Conservation (phyloP, 2,797 vertebrate genomes). For the Melanotaenia pygmaea region DNA sequence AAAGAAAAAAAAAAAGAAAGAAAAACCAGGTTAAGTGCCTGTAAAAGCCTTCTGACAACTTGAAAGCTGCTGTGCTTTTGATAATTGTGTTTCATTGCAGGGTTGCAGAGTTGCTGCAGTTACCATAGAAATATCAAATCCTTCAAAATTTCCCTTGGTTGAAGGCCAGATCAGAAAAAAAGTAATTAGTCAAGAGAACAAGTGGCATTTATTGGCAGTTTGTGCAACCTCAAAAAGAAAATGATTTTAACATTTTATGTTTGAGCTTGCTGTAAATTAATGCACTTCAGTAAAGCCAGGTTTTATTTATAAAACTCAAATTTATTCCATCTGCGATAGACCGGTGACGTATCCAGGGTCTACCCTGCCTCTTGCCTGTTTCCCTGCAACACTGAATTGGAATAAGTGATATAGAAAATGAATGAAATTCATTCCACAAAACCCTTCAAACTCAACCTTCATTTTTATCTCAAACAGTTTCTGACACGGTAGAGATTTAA, state of each 20-base stretch:
- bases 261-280: no score
- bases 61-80: slow-evolving; percentile 14
- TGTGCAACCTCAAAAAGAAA: background rate
- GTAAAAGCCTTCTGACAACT: slow-evolving; percentile 14
- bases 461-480: background rate
- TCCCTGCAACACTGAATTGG: no score
- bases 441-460: no score
- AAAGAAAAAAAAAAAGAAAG: background rate
- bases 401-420: no score
- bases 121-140: slow-evolving; percentile 37
- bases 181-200: slow-evolving; percentile 20
- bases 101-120: slow-evolving; percentile 3
- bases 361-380: no score
- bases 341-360: no score
- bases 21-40: background rate
- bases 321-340: no score
- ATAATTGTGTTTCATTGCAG: slow-evolving; percentile 4
- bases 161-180: slow-evolving; percentile 5
- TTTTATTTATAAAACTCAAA: no score
- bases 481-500: no score
- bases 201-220: slow-evolving; percentile 12
- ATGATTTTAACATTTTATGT: no score
- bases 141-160: slow-evolving; percentile 12
- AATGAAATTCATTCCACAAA: no score
- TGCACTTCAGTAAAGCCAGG: no score